Conservation (phyloP, 2,888 invertebrate species). For the Pandemis heparana region DNA sequence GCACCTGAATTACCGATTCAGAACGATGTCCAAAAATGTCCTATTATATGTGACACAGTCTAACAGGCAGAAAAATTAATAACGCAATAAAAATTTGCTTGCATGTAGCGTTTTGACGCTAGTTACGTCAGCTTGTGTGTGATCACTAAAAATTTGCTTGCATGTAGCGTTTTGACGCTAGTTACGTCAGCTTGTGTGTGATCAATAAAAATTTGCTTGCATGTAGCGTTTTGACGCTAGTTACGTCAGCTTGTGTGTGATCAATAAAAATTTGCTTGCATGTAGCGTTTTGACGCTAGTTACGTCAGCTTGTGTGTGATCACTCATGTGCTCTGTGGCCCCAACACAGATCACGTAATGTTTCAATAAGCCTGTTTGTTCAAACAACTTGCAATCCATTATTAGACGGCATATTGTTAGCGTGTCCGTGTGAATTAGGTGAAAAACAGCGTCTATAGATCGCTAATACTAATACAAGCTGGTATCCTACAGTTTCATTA, state of each 20-base stretch:
- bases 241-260: neutral
- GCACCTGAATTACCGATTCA: no score
- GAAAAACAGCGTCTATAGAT: constrained; percentile 1
- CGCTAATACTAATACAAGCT: neutral
- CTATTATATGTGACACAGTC: no score
- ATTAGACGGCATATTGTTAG: constrained; percentile 24
- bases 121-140: neutral
- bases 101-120: no score
- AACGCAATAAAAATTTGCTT: no score
- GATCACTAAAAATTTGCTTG: neutral
- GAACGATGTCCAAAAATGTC: no score
- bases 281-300: no score
- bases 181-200: neutral
- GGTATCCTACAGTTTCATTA: neutral
- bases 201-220: neutral
- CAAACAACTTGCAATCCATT: constrained; percentile 28
- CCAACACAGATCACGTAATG: constrained; percentile 30
- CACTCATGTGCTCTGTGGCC: neutral
- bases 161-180: no score
- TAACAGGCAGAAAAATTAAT: no score
- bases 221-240: no score
- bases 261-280: no score
- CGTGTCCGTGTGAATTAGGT: constrained; percentile 27
- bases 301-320: neutral
- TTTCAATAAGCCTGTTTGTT: constrained; percentile 39